A percentile compares a stretch with the other conserved stretches of the same genome.
phyloP scores from a whole-genome alignment of 2,113 vertebrate genomes.

The Seriola rivoliana region DNA sequence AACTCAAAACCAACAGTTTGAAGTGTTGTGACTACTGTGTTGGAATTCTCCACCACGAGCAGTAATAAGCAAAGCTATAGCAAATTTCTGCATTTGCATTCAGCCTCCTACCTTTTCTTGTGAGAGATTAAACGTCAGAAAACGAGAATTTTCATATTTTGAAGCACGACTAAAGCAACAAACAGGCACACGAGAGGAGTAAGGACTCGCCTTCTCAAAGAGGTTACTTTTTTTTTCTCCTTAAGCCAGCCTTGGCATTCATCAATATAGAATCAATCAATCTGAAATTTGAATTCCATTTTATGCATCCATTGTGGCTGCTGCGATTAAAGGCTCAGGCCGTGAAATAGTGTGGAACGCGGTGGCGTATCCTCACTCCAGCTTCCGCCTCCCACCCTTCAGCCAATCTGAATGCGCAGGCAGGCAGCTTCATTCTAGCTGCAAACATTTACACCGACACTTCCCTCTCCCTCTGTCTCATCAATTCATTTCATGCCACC shows the following conservation, averaged over 20 bases:
- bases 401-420: conserved; percentile 69
- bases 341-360: conserved; percentile 64
- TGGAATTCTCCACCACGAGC: conserved; percentile 27
- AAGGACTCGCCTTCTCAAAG: conserved; percentile 38
- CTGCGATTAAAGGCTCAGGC: conserved; percentile 77
- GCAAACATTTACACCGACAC: conserved; percentile 76
- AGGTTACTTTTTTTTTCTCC: conserved; percentile 31
- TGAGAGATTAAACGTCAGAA: conserved; percentile 72
- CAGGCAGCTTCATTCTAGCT: conserved; percentile 70
- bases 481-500: conserved; percentile 76
- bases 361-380: conserved; percentile 39
- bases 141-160: conserved; percentile 52
- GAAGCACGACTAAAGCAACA: conserved; percentile 66
- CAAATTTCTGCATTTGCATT: conserved; percentile 70
- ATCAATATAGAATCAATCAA: conserved; percentile 78
- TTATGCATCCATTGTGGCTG: conserved; percentile 69
- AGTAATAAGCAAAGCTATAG: conserved; percentile 40
- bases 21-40: conserved; percentile 10
- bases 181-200: conserved; percentile 47
- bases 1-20: background rate
- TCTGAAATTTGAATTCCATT: conserved; percentile 73
- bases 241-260: conserved; percentile 63
- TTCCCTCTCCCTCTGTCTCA: conserved; percentile 68
- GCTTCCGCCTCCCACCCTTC: conserved; percentile 62
- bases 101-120: conserved; percentile 51